Base-by-base conservation (phyloP, 2,888 invertebrate genomes). In the Anagyrus pseudococci region DNA sequence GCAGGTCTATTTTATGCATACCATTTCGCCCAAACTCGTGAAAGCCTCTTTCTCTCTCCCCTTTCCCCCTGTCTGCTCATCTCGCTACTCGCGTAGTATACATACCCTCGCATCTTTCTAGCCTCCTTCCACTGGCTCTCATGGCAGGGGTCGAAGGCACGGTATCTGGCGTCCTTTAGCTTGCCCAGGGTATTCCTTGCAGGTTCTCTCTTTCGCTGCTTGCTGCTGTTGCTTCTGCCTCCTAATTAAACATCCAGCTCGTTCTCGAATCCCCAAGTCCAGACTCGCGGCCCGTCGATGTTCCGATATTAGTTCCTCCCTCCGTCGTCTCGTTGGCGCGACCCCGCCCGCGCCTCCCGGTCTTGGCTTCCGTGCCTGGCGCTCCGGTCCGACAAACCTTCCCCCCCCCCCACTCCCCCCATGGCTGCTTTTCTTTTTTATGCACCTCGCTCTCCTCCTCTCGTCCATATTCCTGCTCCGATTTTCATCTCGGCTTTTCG, bases 211-310 rank as follows among this genome's bases (percentile, higher is more conserved):
- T 69, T 67, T 66, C 62, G 66, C 65, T 63, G n/a, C 64, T 64
- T 67, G 67, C 62, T 62, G 64, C 70, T 69, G 70, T 63, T 58
- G 65, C 66, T 26, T 72, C 72, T 76, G 74, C 74, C 77, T 79
- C 79, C 79, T 80, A 80, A 80, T 80, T 80, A 80, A 80, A 79
- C 79, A 80, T 79, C 79, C 75, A 77, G 71, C 75, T 73, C 72
- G 73, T 64, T 64, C 73, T 77, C 74, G 77, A 76, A 73, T 73
- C 75, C 59, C 70, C 73, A 71, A 75, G 73, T 75, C 76, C n/a
- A n/a, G 73, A 73, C 73, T 73, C 69, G 52, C 47, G 74, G 71
- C 71, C 73, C 77, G 73, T 76, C 77, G 80, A 78, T 78, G 78
- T 77, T 77, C 76, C 74, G 80, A 80, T 80, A 80, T 80, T 79